Evolutionary conservation across 2,888 invertebrate species (phyloP).

Genomic region (Siphlonurus alternatus): DNA sequence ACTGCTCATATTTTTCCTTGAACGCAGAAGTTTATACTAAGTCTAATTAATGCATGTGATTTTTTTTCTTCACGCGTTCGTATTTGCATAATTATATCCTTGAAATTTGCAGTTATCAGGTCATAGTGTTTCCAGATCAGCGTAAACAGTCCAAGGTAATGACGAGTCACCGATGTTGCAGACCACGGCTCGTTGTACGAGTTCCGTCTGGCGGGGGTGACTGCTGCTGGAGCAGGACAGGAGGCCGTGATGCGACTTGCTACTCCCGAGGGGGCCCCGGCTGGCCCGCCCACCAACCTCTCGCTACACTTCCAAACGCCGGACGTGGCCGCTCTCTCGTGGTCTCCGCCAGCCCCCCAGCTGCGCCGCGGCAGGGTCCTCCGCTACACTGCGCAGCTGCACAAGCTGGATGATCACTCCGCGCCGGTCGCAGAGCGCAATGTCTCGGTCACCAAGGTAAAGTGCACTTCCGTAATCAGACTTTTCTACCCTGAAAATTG

Average conservation of each 20-base stretch:
- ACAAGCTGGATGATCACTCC: constrained; percentile 21
- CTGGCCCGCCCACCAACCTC: constrained; percentile 21
- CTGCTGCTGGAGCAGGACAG: constrained; percentile 36
- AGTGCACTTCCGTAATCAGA: too few species aligned
- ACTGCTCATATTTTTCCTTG: too few species aligned
- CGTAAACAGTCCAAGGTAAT: too few species aligned
- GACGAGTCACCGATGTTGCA: constrained; percentile 14
- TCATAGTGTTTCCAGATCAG: too few species aligned
- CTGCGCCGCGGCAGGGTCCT: constrained; percentile 37
- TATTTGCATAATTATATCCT: background rate
- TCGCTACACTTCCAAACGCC: constrained; percentile 24
- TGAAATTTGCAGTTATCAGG: too few species aligned
- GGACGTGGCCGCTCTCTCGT: constrained; percentile 27
- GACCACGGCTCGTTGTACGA: constrained; percentile 34
- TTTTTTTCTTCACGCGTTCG: background rate
- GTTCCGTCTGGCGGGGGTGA: constrained; percentile 35
- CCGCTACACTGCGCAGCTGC: constrained; percentile 33
- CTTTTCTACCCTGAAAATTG: too few species aligned
- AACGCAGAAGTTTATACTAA: too few species aligned
- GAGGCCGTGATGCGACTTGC: constrained; percentile 32
- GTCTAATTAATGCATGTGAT: too few species aligned
- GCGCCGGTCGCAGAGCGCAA: constrained; percentile 37
- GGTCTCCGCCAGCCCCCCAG: constrained; percentile 29
- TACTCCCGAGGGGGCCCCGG: constrained; percentile 35
- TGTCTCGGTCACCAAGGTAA: constrained; percentile 18